These are phyloP conservation scores for Linhomoeus sp. DNA, from an alignment of 2,888 invertebrate genomes.

Conservation along the genomic window DNA sequence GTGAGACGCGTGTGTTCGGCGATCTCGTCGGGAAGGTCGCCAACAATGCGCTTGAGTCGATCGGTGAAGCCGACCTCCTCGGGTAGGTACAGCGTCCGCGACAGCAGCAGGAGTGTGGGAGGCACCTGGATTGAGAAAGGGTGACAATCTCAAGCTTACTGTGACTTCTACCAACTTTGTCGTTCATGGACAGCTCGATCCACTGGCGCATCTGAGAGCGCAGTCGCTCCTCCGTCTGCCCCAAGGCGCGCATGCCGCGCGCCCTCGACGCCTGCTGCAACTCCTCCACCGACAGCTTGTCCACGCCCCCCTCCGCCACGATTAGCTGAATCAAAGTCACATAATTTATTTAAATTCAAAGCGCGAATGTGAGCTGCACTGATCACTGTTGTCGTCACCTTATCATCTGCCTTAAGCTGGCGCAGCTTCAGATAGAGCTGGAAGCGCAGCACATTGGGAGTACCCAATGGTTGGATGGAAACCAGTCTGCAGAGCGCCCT, in stretches of 20 bases:
- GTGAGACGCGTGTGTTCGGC: constrained; percentile 54
- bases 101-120: constrained; percentile 69
- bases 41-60: constrained; percentile 77
- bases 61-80: constrained; percentile 72
- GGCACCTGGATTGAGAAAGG: constrained; percentile 43
- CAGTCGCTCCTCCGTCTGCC: constrained; percentile 66
- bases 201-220: constrained; percentile 68
- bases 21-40: constrained; percentile 64
- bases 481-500: constrained; percentile 75
- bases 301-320: constrained; percentile 81
- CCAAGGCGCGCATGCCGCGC: constrained; percentile 90
- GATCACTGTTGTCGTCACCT: constrained; percentile 51
- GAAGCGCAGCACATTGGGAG: constrained; percentile 72
- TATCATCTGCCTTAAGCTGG: constrained; percentile 76
- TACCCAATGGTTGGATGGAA: constrained; percentile 38
- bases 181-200: constrained; percentile 80
- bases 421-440: constrained; percentile 79
- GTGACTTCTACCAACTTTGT: constrained; percentile 38
- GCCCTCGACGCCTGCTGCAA: constrained; percentile 79
- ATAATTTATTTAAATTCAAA: neutral
- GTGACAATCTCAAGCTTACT: neutral
- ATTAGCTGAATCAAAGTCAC: constrained; percentile 47
- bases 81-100: constrained; percentile 68
- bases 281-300: constrained; percentile 62
- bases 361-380: constrained; percentile 19